These are phyloP conservation scores for Salvelinus sp. DNA, from an alignment of 2,113 vertebrate genomes.

Conservation along the genomic window DNA sequence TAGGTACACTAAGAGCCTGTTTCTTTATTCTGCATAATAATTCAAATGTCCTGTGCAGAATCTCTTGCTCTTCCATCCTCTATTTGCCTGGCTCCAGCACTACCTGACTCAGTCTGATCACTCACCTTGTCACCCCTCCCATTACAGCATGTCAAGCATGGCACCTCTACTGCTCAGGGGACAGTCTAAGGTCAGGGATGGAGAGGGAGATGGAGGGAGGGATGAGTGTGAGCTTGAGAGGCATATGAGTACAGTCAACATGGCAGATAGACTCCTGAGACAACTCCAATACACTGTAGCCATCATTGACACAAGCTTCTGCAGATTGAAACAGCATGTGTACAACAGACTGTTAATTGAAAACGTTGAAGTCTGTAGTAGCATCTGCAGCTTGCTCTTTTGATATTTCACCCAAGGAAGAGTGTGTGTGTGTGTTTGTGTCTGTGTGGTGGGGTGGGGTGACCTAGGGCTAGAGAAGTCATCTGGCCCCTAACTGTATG, in stretches of 20 bases:
- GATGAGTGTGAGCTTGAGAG: background rate
- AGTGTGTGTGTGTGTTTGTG: no score
- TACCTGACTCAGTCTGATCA: slow-evolving; percentile 38
- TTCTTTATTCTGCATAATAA: background rate
- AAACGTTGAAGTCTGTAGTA: background rate
- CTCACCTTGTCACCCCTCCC: slow-evolving; percentile 53
- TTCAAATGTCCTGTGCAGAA: slow-evolving; percentile 53
- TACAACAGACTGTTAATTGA: background rate
- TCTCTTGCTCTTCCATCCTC: slow-evolving; percentile 30
- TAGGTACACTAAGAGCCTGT: no score
- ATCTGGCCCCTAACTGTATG: no score
- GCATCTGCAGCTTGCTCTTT: background rate
- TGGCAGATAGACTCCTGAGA: background rate
- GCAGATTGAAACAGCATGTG: background rate
- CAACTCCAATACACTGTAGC: slow-evolving; percentile 9
- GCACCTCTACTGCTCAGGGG: slow-evolving; percentile 21
- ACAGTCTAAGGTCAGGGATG: no score
- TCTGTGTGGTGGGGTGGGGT: no score
- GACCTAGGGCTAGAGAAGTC: no score
- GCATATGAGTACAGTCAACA: background rate
- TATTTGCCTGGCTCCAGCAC: background rate
- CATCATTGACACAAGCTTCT: background rate
- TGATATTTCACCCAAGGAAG: no score
- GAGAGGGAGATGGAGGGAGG: no score
- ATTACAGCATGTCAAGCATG: slow-evolving; percentile 40